Conservation (phyloP, 2,113 vertebrate genomes). For the Glaucidium brasilianum region DNA sequence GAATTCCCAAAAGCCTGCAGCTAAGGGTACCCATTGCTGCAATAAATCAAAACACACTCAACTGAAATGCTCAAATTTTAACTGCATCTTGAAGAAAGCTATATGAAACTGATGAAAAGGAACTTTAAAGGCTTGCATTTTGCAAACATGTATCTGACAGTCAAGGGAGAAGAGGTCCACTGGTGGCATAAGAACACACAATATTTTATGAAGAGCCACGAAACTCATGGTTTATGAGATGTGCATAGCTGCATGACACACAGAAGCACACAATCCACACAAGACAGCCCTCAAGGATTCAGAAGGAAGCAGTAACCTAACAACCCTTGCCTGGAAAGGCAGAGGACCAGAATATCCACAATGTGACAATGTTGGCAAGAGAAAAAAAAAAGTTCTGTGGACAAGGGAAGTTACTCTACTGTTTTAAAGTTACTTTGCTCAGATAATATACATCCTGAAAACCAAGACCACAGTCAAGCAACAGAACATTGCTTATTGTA, state of each 20-base stretch:
- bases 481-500: neutral
- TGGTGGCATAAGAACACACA: neutral
- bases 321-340: neutral
- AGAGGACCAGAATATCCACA: neutral
- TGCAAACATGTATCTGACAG: neutral
- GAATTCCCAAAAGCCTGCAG: neutral
- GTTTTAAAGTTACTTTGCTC: neutral
- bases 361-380: neutral
- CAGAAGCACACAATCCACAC: neutral
- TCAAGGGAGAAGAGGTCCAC: neutral
- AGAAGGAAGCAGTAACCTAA: neutral
- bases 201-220: neutral
- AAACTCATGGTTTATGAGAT: neutral
- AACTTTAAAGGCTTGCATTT: neutral
- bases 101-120: neutral
- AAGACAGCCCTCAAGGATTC: neutral
- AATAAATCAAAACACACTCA: neutral
- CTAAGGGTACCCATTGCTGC: neutral
- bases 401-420: neutral
- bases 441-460: neutral
- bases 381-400: neutral
- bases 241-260: neutral
- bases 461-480: neutral
- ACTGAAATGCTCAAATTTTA: neutral
- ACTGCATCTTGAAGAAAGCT: neutral